Percentiles rank a stretch among this genome's conserved stretches.
phyloP scores from a whole-genome alignment of 2,113 vertebrate genomes.

The Nibea albiflora region DNA sequence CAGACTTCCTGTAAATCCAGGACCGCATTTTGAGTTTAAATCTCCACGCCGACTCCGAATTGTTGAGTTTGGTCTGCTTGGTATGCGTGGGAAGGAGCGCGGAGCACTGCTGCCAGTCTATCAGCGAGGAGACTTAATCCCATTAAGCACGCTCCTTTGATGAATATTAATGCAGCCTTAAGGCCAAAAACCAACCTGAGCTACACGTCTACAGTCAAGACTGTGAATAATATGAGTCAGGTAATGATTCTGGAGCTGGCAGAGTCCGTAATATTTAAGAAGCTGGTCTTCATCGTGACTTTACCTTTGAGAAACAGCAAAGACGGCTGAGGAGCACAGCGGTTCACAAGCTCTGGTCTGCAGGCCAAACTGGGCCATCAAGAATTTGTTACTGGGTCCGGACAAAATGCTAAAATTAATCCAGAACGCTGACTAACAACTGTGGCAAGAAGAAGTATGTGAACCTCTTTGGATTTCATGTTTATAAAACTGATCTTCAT shows the following conservation, averaged over 20 bases:
- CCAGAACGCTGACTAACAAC: not conserved
- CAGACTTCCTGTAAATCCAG: slow-evolving; percentile 45
- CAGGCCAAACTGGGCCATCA: not conserved
- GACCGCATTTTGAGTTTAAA: slow-evolving; percentile 64
- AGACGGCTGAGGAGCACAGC: not conserved
- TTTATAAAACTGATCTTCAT: too few species aligned
- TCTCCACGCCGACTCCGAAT: slow-evolving; percentile 44
- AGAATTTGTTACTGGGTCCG: not conserved
- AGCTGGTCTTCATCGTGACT: slow-evolving; percentile 2
- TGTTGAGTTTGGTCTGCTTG: slow-evolving; percentile 64
- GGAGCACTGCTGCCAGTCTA: slow-evolving; percentile 46
- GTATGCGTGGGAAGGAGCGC: slow-evolving; percentile 63
- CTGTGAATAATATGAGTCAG: slow-evolving; percentile 50
- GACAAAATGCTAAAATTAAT: slow-evolving; percentile 5
- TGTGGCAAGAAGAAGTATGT: too few species aligned
- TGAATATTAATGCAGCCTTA: slow-evolving; percentile 75
- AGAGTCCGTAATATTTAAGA: slow-evolving; percentile 9
- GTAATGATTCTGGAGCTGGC: slow-evolving; percentile 23
- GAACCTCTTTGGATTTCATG: too few species aligned
- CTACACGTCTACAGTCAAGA: slow-evolving; percentile 39
- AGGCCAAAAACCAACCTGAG: slow-evolving; percentile 53
- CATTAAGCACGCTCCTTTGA: slow-evolving; percentile 65
- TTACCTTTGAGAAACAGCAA: not conserved
- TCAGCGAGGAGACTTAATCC: slow-evolving; percentile 65
- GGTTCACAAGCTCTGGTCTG: not conserved